Evolutionary conservation across 2,113 vertebrate genomes (phyloP).

Genomic region (Siniperca chuatsi): DNA sequence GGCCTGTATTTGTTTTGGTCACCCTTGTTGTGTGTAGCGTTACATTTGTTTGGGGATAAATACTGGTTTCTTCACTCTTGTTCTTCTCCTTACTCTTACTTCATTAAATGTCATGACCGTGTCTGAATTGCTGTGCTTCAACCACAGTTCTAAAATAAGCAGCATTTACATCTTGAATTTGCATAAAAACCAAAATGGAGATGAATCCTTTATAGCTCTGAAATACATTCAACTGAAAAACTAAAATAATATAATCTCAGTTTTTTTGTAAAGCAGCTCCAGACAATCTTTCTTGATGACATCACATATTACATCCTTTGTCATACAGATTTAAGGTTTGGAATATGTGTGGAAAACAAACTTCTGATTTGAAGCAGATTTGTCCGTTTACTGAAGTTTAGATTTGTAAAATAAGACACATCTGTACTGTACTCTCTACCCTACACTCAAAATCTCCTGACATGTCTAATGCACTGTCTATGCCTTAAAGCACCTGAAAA

Average conservation of each 20-base stretch:
- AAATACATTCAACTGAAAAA: background rate
- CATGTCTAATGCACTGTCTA: background rate
- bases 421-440: background rate
- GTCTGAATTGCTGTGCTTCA: background rate
- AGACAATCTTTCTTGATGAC: background rate
- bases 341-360: background rate
- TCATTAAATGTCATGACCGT: background rate
- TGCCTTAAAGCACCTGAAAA: background rate
- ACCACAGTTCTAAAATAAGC: background rate
- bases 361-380: background rate
- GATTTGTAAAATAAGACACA: background rate
- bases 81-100: background rate
- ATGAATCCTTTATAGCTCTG: background rate
- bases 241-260: background rate
- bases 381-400: background rate
- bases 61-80: background rate
- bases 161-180: background rate
- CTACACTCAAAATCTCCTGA: background rate
- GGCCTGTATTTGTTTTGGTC: constrained; percentile 60
- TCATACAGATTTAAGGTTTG: background rate
- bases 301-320: background rate
- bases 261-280: background rate
- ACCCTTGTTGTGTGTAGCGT: constrained; percentile 54
- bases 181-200: background rate
- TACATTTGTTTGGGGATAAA: constrained; percentile 66